Percentiles rank a stretch among this genome's conserved stretches.
Evolutionary conservation across 1,140 invertebrate species (phyloP).

Genomic region (Chironomus striatipennis): DNA sequence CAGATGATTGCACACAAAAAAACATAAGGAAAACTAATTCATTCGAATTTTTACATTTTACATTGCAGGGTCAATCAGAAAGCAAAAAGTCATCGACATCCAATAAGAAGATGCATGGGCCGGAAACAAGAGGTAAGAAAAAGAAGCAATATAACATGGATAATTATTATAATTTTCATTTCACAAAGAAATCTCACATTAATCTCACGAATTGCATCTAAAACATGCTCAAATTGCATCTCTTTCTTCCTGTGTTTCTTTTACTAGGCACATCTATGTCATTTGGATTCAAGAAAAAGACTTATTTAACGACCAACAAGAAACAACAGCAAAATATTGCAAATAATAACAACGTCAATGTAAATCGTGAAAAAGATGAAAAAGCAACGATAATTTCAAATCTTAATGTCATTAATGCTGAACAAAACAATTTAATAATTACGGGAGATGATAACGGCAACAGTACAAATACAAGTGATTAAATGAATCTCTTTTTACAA

Average conservation of each 20-base stretch:
- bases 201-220: not conserved
- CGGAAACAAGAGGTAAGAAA: conserved; percentile 39
- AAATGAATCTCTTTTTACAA: not conserved
- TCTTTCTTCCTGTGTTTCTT: not conserved
- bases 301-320: conserved; percentile 38
- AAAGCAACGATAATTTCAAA: conserved; percentile 20
- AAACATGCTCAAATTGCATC: not conserved
- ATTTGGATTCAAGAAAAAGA: conserved; percentile 42
- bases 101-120: conserved; percentile 26
- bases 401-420: conserved; percentile 4
- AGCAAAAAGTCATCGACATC: conserved; percentile 35
- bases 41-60: conserved; percentile 24
- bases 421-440: not conserved
- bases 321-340: conserved; percentile 24
- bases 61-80: conserved; percentile 37
- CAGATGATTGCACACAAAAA: no score
- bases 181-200: not conserved
- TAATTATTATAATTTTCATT: not conserved
- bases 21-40: no score
- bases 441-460: conserved; percentile 26
- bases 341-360: conserved; percentile 25
- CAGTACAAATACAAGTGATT: conserved; percentile 1
- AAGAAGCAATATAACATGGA: not conserved
- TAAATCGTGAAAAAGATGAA: conserved; percentile 19
- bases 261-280: conserved; percentile 33